A percentile compares a stretch with the other conserved stretches of the same genome.
Conservation (phyloP, 2,113 vertebrate species). For the Monarcha castaneiventris region DNA sequence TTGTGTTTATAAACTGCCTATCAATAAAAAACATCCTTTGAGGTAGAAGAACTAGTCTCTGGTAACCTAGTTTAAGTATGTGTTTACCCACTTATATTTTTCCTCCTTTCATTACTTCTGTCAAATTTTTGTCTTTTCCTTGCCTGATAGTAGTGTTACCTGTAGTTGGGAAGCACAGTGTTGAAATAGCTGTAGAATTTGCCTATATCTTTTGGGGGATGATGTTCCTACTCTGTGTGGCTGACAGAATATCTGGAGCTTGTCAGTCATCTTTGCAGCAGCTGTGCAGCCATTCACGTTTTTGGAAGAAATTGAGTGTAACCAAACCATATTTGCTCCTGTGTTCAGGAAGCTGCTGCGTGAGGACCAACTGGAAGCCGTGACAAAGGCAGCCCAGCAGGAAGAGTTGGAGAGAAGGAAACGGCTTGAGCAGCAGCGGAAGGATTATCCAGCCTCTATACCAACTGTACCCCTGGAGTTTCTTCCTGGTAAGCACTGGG, state of each 20-base stretch:
- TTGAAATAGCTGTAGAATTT: neutral
- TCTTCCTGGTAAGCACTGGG: constrained; percentile 73
- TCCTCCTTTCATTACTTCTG: neutral
- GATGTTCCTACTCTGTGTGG: neutral
- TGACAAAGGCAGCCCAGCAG: constrained; percentile 96
- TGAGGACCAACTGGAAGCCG: constrained; percentile 94
- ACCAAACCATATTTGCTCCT: neutral
- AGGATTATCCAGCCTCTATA: constrained; percentile 86
- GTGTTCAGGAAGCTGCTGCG: constrained; percentile 89
- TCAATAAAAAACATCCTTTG: neutral
- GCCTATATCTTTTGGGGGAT: neutral
- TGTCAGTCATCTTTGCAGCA: neutral
- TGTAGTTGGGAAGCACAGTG: neutral
- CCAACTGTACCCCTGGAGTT: constrained; percentile 74
- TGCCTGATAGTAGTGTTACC: neutral
- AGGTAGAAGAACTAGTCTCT: neutral
- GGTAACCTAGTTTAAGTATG: neutral
- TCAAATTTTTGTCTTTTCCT: neutral
- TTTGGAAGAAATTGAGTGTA: neutral
- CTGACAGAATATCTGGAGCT: neutral
- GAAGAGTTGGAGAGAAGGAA: constrained; percentile 95
- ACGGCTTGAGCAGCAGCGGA: constrained; percentile 93
- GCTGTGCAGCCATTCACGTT: neutral
- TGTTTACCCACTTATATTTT: neutral
- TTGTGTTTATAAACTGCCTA: neutral